Conservation (phyloP, 2,888 invertebrate genomes). For the Rugalucina vietnamica region DNA sequence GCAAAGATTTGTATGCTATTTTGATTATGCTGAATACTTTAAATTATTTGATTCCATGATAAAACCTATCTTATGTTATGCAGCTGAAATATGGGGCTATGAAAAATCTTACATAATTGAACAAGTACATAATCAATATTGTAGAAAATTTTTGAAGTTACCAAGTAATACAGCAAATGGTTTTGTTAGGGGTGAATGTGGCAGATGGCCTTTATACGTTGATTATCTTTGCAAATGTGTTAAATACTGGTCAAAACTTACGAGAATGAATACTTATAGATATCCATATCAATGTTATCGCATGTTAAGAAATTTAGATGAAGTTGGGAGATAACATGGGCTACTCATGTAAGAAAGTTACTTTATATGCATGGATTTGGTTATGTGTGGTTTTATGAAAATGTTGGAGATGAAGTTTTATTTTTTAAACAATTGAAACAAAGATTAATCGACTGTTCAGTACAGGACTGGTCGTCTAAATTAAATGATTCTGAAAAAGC, state of each 20-base stretch:
- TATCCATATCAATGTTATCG: not conserved
- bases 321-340: not conserved
- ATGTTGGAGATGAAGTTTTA: not conserved
- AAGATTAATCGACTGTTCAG: not conserved
- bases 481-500: not conserved
- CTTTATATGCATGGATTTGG: not conserved
- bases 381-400: not conserved
- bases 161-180: not conserved
- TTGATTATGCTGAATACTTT: not conserved
- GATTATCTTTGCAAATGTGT: not conserved
- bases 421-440: not conserved
- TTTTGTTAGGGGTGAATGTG: not conserved
- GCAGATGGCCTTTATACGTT: not conserved
- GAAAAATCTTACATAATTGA: not conserved
- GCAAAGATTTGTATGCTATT: not conserved
- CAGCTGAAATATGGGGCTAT: conserved; percentile 9
- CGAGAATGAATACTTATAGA: not conserved
- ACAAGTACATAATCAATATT: not conserved
- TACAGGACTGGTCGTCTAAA: not conserved
- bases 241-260: not conserved
- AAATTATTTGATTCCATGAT: conserved; percentile 10
- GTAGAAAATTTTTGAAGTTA: not conserved
- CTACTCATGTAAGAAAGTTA: not conserved
- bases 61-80: not conserved
- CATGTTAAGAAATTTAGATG: not conserved